Evolutionary conservation across 2,888 invertebrate species (phyloP).

Genomic region (Leptopilina myrica): DNA sequence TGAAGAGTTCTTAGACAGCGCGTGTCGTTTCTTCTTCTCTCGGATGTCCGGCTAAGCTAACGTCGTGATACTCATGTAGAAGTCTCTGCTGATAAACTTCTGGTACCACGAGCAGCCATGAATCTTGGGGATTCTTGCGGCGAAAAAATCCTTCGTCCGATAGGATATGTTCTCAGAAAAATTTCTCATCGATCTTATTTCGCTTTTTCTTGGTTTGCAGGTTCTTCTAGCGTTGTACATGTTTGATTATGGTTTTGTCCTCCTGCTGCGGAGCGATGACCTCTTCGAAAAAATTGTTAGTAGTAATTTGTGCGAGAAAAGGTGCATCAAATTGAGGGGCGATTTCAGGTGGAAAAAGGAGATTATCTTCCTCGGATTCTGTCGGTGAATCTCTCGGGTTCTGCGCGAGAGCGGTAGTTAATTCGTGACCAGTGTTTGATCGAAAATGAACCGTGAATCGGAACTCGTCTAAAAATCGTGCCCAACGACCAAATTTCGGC

Average conservation of each 20-base stretch:
- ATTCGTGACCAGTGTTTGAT: no score
- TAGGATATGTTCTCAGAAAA: background rate
- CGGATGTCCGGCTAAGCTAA: no score
- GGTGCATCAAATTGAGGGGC: background rate
- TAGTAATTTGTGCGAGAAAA: background rate
- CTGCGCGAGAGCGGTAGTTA: no score
- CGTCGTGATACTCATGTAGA: constrained; percentile 17
- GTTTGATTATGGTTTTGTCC: background rate
- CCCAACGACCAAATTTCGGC: no score
- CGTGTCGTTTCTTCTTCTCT: background rate
- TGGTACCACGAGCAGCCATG: constrained; percentile 37
- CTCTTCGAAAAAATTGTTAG: background rate
- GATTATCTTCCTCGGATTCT: background rate
- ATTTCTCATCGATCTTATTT: background rate
- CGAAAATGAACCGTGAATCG: no score
- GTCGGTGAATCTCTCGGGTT: no score
- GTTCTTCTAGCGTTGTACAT: background rate
- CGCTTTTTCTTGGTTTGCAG: background rate
- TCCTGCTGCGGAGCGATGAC: background rate
- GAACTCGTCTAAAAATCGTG: no score
- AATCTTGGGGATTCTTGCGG: background rate
- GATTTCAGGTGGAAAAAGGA: background rate
- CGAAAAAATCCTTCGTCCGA: background rate
- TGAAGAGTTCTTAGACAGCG: background rate
- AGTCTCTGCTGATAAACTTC: background rate